phyloP scores from a whole-genome alignment of 2,113 vertebrate species.

The Cyprinodon tularosa region DNA sequence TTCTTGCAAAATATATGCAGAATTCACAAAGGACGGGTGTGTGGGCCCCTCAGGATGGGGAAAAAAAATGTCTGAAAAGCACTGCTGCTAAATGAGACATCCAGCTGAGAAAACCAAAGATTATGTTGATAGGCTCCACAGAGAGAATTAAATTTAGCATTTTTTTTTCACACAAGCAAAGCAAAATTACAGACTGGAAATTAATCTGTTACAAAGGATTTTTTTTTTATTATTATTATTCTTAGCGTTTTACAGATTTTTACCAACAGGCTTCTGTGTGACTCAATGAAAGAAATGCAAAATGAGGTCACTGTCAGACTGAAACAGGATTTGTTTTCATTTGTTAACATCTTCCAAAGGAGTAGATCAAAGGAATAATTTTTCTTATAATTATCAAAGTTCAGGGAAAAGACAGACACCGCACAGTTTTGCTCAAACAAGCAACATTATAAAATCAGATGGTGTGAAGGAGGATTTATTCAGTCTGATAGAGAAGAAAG shows the following conservation, averaged over 20 bases:
- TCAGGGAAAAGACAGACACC: not conserved
- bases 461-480: not conserved
- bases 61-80: constrained; percentile 34
- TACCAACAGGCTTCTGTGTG: constrained; percentile 25
- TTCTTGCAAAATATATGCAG: constrained; percentile 74
- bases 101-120: constrained; percentile 58
- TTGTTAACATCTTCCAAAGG: constrained; percentile 16
- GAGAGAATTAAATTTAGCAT: constrained; percentile 55
- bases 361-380: constrained; percentile 15
- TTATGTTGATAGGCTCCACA: constrained; percentile 61
- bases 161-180: constrained; percentile 58
- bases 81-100: constrained; percentile 42
- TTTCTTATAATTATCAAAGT: constrained; percentile 18
- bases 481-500: not conserved
- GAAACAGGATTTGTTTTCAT: constrained; percentile 52
- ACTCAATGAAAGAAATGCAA: constrained; percentile 28
- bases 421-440: not conserved
- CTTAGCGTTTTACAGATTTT: constrained; percentile 18
- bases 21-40: constrained; percentile 59
- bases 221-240: constrained; percentile 44
- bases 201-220: constrained; percentile 45
- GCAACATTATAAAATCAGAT: not conserved
- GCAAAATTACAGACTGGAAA: constrained; percentile 56
- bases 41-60: constrained; percentile 24
- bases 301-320: constrained; percentile 23